Evolutionary conservation across 2,113 vertebrate genomes (phyloP).

Genomic region (Galbula dea): DNA sequence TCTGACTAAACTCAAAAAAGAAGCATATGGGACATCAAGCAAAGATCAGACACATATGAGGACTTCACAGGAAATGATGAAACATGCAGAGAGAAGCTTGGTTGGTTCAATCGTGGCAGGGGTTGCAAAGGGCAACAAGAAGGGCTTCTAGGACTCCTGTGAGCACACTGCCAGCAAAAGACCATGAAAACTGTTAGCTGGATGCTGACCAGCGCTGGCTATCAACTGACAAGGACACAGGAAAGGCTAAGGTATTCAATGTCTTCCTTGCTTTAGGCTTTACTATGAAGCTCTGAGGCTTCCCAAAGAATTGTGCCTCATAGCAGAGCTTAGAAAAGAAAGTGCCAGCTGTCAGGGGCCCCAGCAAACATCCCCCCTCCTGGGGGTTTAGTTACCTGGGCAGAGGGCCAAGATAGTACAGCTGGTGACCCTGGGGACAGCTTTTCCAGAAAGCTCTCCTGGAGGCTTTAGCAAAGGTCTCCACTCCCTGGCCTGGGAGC

Average conservation of each 20-base stretch:
- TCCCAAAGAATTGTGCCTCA: background rate
- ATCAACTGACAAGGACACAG: background rate
- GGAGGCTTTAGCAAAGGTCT: background rate
- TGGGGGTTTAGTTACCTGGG: background rate
- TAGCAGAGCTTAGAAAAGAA: background rate
- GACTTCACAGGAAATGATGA: background rate
- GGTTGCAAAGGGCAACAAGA: background rate
- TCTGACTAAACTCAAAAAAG: background rate
- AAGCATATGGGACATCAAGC: background rate
- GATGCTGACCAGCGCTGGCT: background rate
- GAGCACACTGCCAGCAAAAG: background rate
- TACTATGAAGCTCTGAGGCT: background rate
- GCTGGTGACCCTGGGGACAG: background rate
- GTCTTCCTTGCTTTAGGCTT: background rate
- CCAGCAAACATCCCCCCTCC: background rate
- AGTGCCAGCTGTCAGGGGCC: background rate
- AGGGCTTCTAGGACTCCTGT: background rate
- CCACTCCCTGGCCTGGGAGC: background rate
- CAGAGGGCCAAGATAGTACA: background rate
- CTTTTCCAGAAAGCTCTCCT: background rate
- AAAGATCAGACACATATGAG: background rate
- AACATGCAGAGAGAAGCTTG: background rate
- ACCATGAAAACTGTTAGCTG: fast-evolving
- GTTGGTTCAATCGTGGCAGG: background rate
- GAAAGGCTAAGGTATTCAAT: background rate